These are phyloP conservation scores for Regulus satrapa DNA, from an alignment of 2,113 vertebrate species.

Conservation along the genomic window DNA sequence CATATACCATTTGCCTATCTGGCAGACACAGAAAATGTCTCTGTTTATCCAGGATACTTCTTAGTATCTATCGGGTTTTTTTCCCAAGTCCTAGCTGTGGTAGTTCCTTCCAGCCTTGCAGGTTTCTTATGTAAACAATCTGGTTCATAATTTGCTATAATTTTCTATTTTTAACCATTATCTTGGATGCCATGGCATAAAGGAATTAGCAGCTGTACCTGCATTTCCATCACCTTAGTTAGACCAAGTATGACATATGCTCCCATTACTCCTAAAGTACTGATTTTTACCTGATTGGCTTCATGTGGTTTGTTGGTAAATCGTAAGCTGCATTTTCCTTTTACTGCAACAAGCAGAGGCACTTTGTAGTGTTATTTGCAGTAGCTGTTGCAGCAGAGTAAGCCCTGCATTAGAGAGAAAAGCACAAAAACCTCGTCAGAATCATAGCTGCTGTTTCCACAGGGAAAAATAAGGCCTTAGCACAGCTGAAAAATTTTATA, in stretches of 20 bases:
- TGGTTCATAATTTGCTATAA: background rate
- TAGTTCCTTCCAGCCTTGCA: background rate
- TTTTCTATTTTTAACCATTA: background rate
- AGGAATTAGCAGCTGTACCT: background rate
- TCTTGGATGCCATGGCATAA: background rate
- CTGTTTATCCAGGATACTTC: background rate
- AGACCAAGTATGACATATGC: background rate
- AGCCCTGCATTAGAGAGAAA: background rate
- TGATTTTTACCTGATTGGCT: background rate
- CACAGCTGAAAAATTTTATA: slow-evolving; percentile 13
- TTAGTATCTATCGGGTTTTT: background rate
- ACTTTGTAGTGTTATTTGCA: slow-evolving; percentile 18
- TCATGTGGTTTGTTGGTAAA: slow-evolving; percentile 31
- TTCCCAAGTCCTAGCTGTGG: background rate
- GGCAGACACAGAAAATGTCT: background rate
- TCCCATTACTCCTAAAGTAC: background rate
- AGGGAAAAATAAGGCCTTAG: background rate
- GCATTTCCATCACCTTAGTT: background rate
- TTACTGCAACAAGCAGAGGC: background rate
- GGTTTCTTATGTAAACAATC: background rate
- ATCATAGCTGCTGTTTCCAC: background rate
- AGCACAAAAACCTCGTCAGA: background rate
- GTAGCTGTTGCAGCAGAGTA: background rate
- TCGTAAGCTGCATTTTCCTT: slow-evolving; percentile 12
- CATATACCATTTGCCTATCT: background rate